A percentile compares a stretch with the other conserved stretches of the same genome.
phyloP scores from a whole-genome alignment of 2,113 vertebrate genomes.

The Atlantisia rogersi region DNA sequence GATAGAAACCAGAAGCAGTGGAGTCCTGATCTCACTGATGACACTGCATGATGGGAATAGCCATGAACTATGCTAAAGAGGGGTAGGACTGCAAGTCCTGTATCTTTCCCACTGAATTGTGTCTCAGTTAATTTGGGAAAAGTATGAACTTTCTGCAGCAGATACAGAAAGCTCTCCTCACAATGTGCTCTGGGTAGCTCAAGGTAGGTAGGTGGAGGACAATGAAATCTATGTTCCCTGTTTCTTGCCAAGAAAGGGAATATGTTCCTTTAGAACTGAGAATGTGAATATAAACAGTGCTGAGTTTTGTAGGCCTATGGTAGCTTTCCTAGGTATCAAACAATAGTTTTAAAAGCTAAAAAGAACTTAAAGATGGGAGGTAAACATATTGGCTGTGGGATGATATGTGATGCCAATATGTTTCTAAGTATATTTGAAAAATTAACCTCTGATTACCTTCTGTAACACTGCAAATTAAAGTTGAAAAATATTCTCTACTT shows the following conservation, averaged over 20 bases:
- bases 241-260: background rate
- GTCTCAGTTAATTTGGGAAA: background rate
- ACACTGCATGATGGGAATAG: background rate
- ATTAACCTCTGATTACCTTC: background rate
- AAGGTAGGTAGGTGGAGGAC: background rate
- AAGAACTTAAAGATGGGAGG: background rate
- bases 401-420: background rate
- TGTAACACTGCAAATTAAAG: background rate
- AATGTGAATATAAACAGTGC: background rate
- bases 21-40: background rate
- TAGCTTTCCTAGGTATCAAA: background rate
- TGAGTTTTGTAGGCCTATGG: background rate
- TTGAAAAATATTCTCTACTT: background rate
- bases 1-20: background rate
- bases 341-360: background rate
- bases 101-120: background rate
- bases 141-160: background rate
- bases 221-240: background rate
- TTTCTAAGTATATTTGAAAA: background rate
- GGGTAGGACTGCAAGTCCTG: rapidly evolving
- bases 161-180: background rate
- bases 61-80: background rate
- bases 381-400: background rate
- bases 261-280: background rate
- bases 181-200: background rate